These are phyloP conservation scores for Megaceryle alcyon DNA, from an alignment of 2,797 vertebrate genomes.

Conservation along the genomic window DNA sequence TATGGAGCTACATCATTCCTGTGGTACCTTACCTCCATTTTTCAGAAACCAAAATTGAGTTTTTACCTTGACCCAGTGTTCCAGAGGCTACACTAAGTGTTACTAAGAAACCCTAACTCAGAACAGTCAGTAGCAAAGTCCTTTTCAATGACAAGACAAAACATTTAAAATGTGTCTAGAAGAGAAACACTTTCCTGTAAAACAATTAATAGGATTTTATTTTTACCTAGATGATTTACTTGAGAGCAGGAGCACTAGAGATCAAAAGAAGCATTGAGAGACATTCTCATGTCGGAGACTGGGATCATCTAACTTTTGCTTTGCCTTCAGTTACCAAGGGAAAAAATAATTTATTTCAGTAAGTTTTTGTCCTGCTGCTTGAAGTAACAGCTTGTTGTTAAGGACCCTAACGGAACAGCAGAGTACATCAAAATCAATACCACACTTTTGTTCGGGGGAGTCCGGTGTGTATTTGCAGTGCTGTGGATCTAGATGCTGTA, in stretches of 20 bases:
- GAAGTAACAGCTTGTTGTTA: not conserved
- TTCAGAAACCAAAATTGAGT: not conserved
- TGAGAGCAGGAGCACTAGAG: not conserved
- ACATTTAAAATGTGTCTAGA: not conserved
- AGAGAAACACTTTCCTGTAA: not conserved
- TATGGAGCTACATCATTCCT: not conserved
- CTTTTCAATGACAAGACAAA: not conserved
- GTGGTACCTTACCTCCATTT: not conserved
- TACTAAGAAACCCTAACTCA: not conserved
- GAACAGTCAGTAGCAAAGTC: not conserved
- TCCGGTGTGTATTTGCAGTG: not conserved
- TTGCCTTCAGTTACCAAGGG: not conserved
- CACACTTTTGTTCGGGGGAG: not conserved
- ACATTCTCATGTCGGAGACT: not conserved
- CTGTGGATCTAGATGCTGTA: not conserved
- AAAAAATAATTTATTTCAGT: not conserved
- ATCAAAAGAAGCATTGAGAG: not conserved
- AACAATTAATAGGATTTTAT: not conserved
- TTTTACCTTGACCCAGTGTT: not conserved
- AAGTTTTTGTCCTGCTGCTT: slow-evolving; percentile 19
- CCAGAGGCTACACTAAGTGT: not conserved
- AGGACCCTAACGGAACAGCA: not conserved
- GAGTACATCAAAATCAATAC: slow-evolving; percentile 3
- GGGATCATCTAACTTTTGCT: not conserved
- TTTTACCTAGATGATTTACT: not conserved